Percentiles rank a stretch among this genome's conserved stretches.
phyloP scores from a whole-genome alignment of 1,140 invertebrate species.

The Philaenus spumarius region DNA sequence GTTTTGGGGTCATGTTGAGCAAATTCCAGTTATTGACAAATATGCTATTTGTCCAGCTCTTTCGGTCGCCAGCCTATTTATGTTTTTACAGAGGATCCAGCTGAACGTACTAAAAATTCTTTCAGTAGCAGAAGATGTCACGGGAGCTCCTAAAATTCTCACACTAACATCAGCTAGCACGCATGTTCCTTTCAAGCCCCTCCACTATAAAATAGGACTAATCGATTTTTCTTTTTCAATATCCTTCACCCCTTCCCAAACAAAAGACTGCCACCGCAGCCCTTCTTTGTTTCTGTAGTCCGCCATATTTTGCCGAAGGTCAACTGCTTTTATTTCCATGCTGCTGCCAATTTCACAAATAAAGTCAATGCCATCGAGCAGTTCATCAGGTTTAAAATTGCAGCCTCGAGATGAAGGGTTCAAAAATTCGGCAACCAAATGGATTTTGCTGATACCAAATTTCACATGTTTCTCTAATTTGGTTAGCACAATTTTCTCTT shows the following conservation, averaged over 20 bases:
- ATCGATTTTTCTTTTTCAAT: neutral
- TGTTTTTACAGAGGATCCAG: too few relatives aligned
- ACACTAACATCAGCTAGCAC: constrained; percentile 2
- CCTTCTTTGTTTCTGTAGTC: constrained; percentile 13
- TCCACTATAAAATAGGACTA: too few relatives aligned
- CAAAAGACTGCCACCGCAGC: neutral
- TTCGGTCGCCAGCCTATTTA: too few relatives aligned
- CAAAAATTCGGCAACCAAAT: neutral
- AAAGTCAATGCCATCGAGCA: constrained; percentile 3
- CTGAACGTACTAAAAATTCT: constrained; percentile 8
- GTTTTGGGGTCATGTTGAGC: too few relatives aligned
- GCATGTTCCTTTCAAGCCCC: constrained; percentile 9
- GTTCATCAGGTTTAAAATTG: neutral
- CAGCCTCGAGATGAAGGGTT: neutral
- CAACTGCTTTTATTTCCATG: neutral
- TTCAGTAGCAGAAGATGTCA: constrained; percentile 7
- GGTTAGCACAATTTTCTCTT: constrained; percentile 3
- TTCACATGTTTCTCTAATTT: neutral
- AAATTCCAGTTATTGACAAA: too few relatives aligned
- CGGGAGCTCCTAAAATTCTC: neutral
- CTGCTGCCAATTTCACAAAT: neutral
- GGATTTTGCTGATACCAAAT: neutral
- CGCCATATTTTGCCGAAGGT: neutral
- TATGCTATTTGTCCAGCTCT: too few relatives aligned
- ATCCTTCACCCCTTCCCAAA: constrained; percentile 9